Evolutionary conservation across 2,113 vertebrate species (phyloP), one percentile per base, ranked within the genome.

Genomic region (Chloropsis cyanopogon): DNA sequence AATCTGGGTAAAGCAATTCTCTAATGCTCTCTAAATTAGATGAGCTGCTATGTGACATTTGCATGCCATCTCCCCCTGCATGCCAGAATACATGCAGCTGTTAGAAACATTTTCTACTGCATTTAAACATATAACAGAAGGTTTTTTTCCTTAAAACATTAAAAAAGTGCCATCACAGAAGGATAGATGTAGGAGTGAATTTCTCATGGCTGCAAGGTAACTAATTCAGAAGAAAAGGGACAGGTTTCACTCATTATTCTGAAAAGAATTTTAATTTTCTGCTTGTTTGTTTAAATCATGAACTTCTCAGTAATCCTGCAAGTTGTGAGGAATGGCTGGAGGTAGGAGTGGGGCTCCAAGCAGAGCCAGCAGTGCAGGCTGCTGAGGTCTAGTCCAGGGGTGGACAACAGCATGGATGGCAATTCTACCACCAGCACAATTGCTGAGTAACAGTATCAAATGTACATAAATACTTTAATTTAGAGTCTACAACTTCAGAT

Each of bases 91-190:
- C 46, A 50, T 0, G 11, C 84, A 94, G 87, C 78, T 94, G 84
- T 80, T 94, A 90, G 46, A 87, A 82, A 89, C 46, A 77, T 92
- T 82, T 96, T 85, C 63, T 88, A 23, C 29, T 85, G 44, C 47
- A 26, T 78, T 85, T 72, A 46, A 71, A 72, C 10, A 12, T 44
- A 71, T 44, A 63, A 63, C 61, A 72, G 52, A 72, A 76, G 14
- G 3, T 7, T 64, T 76, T 76, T 59, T 41, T 20, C 54, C 73
- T 82, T 84, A 82, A 69, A 91, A 71, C 37, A 37, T 37, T 10
- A 37, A 37, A 37, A 37, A 37, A 29, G 22, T 39, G 29, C n/a
- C 37, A 46, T 65, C 61, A 69, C 12, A 54, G 65, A 18, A 83
- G 68, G 15, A 37, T 11, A 72, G 42, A 57, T 9, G 28, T 22